phyloP scores from a whole-genome alignment of 2,888 invertebrate species.

The Latrodectus elegans region DNA sequence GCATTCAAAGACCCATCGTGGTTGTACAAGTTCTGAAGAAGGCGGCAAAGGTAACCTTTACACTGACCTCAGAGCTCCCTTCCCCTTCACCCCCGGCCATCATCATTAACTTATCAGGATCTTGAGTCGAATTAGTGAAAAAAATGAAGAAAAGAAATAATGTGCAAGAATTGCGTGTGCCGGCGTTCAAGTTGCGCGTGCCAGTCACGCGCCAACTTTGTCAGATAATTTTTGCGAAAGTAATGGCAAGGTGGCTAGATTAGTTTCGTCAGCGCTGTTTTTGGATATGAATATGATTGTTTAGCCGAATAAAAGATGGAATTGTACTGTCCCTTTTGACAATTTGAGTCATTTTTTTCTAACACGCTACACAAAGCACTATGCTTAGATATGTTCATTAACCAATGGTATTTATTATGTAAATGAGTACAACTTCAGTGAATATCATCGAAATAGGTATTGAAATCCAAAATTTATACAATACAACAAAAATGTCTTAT shows the following conservation, averaged over 20 bases:
- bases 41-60: background rate
- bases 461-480: too few species aligned
- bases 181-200: background rate
- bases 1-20: background rate
- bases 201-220: background rate
- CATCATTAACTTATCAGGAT: conserved; percentile 5
- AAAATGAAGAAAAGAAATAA: background rate
- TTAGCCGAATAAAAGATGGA: too few species aligned
- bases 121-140: background rate
- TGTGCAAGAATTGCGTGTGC: background rate
- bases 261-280: background rate
- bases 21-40: background rate
- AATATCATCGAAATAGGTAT: too few species aligned
- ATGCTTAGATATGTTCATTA: too few species aligned
- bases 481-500: too few species aligned
- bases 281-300: background rate
- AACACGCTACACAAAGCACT: too few species aligned
- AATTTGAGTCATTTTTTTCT: too few species aligned
- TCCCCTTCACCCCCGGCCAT: background rate
- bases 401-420: too few species aligned
- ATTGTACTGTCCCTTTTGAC: too few species aligned
- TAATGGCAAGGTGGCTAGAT: background rate
- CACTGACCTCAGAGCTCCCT: background rate
- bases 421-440: too few species aligned
- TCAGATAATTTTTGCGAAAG: background rate